Conservation (phyloP, 2,888 invertebrate species). For the Aspidapion aeneum region DNA sequence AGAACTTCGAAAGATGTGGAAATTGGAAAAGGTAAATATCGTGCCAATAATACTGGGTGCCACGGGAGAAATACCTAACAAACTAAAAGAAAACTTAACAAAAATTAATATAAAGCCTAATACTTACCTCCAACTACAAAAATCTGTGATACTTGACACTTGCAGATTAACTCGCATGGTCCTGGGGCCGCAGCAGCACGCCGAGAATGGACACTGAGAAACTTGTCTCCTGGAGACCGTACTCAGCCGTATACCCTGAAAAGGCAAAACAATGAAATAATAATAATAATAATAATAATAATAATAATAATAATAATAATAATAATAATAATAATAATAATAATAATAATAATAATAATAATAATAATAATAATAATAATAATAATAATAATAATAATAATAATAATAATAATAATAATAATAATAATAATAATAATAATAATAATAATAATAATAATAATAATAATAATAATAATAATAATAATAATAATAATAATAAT, state of each 20-base stretch:
- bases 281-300: neutral
- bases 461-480: slow-evolving; percentile 9
- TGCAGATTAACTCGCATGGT: neutral
- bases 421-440: slow-evolving; percentile 9
- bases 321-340: slow-evolving; percentile 8
- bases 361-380: slow-evolving; percentile 9
- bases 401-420: slow-evolving; percentile 9
- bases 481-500: slow-evolving; percentile 9
- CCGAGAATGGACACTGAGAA: neutral
- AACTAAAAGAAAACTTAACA: neutral
- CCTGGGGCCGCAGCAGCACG: neutral
- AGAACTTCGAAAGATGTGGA: neutral
- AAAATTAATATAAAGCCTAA: neutral
- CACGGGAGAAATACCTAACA: neutral
- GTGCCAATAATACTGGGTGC: neutral
- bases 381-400: slow-evolving; percentile 9
- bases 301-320: slow-evolving; percentile 1
- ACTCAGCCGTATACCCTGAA: neutral
- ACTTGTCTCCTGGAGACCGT: neutral
- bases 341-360: slow-evolving; percentile 9
- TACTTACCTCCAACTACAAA: neutral
- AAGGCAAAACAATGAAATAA: neutral
- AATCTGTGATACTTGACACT: neutral
- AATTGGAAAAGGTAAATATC: neutral
- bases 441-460: slow-evolving; percentile 9